Percentiles rank a stretch among this genome's conserved stretches.
These are phyloP conservation scores for Drosophila mettleri DNA, from an alignment of 2,888 invertebrate species.

Conservation along the genomic window DNA sequence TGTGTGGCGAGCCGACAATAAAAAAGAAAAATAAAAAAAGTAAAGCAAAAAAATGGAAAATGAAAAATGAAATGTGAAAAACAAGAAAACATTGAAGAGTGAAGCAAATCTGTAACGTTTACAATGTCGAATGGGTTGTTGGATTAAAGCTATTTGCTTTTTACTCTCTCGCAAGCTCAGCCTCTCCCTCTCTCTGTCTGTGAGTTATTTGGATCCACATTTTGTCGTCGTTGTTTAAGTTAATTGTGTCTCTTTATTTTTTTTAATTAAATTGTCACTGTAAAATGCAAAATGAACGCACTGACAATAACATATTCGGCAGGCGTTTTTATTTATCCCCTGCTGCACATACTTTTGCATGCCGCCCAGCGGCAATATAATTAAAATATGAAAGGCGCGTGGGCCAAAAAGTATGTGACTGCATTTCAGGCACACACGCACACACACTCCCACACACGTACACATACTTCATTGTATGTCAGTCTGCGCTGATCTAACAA, in stretches of 20 bases:
- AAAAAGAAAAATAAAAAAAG: not conserved
- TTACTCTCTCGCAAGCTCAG: not conserved
- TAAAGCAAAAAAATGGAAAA: not conserved
- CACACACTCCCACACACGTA: not conserved
- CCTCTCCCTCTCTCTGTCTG: not conserved
- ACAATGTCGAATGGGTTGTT: conserved; percentile 12
- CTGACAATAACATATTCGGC: conserved; percentile 33
- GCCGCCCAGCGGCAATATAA: conserved; percentile 1
- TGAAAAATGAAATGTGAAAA: conserved; percentile 5
- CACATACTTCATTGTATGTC: not conserved
- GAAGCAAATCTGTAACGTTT: conserved; percentile 10
- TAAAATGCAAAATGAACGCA: conserved; percentile 20
- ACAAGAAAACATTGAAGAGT: conserved; percentile 4
- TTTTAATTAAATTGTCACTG: conserved; percentile 40
- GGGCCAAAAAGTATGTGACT: not conserved
- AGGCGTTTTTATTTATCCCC: conserved; percentile 7
- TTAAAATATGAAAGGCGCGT: conserved; percentile 7
- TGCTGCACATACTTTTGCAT: conserved; percentile 2
- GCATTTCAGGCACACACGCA: not conserved
- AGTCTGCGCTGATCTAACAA: conserved; percentile 1
- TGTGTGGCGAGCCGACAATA: conserved; percentile 27
- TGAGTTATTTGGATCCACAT: not conserved
- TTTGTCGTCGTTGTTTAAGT: conserved; percentile 13
- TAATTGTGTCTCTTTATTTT: conserved; percentile 15
- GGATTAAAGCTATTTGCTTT: conserved; percentile 27